Percentiles rank a stretch among this genome's conserved stretches.
Conservation (phyloP, 2,797 vertebrate species). For the Delichon dasypus region DNA sequence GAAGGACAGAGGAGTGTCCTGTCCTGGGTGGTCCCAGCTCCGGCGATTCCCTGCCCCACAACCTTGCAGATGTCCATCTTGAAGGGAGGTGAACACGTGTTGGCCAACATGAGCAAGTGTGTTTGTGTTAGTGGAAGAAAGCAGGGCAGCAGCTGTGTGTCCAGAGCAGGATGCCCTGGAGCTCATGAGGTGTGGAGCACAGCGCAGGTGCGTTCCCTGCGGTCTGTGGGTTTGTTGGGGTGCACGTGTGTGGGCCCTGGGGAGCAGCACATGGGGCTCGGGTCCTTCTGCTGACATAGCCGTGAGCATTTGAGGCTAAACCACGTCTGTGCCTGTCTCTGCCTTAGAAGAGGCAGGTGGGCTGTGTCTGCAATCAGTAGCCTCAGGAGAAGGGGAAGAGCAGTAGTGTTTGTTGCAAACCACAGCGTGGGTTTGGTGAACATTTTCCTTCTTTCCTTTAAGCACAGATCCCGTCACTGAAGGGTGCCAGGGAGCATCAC, state of each 20-base stretch:
- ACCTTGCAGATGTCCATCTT: accelerated
- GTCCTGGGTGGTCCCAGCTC: not conserved
- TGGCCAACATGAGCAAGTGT: not conserved
- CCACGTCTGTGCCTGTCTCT: accelerated
- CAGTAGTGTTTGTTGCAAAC: not conserved
- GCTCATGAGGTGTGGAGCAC: accelerated
- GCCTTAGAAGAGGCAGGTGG: not conserved
- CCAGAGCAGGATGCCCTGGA: not conserved
- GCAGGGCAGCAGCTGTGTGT: not conserved
- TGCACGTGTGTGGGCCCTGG: accelerated
- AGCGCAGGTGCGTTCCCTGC: not conserved
- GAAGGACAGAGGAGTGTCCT: too few species aligned
- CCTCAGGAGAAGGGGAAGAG: too few species aligned
- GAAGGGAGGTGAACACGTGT: accelerated
- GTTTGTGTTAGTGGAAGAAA: not conserved
- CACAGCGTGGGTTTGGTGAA: not conserved
- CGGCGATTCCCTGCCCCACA: not conserved
- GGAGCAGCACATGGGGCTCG: accelerated
- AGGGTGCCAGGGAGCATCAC: accelerated
- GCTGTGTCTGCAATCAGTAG: too few species aligned
- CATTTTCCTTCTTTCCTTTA: not conserved
- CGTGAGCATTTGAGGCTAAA: accelerated
- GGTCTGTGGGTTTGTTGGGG: accelerated
- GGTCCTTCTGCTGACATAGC: accelerated
- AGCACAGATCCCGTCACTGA: too few species aligned